Evolutionary conservation across 30 jellyfish, hydroid and myxozoan genomes (phyloP).

Genomic region (Aurelia coerulea): DNA sequence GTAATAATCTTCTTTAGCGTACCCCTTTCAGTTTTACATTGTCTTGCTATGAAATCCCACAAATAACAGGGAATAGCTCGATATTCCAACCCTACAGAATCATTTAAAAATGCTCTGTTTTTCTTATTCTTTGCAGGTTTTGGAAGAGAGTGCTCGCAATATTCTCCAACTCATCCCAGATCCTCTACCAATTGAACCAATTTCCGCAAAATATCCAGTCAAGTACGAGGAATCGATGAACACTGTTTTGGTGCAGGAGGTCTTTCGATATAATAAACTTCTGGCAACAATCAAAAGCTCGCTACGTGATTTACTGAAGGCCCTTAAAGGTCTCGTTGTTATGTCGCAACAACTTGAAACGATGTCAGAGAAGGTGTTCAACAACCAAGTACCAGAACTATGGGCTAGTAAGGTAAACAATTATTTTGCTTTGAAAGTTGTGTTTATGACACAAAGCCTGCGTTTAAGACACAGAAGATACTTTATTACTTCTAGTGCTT

Average conservation of each 20-base stretch:
- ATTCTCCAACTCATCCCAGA: slow-evolving; percentile 80
- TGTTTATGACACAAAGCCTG: too few relatives aligned
- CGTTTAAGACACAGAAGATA: too few relatives aligned
- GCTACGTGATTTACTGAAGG: slow-evolving; percentile 80
- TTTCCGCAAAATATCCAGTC: slow-evolving; percentile 83
- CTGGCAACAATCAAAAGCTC: slow-evolving; percentile 71
- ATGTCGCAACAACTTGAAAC: slow-evolving; percentile 95
- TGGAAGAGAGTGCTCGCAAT: slow-evolving; percentile 87
- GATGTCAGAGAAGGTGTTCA: slow-evolving; percentile 83
- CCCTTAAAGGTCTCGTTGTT: slow-evolving; percentile 92
- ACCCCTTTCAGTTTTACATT: too few relatives aligned
- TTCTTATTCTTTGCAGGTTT: slow-evolving; percentile 40
- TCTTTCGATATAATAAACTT: slow-evolving; percentile 82
- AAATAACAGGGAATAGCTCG: not conserved
- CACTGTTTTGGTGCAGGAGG: slow-evolving; percentile 92
- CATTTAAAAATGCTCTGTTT: not conserved
- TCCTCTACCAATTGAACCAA: slow-evolving; percentile 76
- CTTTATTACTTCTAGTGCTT: too few relatives aligned
- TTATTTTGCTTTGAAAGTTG: too few relatives aligned
- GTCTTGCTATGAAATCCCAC: too few relatives aligned
- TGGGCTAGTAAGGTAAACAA: slow-evolving; percentile 94
- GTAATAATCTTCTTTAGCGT: too few relatives aligned
- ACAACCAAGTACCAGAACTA: slow-evolving; percentile 90
- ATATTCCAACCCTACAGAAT: not conserved
- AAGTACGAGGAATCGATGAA: slow-evolving; percentile 95